Evolutionary conservation across 1,140 invertebrate species (phyloP).

Genomic region (Seison nebaliae): DNA sequence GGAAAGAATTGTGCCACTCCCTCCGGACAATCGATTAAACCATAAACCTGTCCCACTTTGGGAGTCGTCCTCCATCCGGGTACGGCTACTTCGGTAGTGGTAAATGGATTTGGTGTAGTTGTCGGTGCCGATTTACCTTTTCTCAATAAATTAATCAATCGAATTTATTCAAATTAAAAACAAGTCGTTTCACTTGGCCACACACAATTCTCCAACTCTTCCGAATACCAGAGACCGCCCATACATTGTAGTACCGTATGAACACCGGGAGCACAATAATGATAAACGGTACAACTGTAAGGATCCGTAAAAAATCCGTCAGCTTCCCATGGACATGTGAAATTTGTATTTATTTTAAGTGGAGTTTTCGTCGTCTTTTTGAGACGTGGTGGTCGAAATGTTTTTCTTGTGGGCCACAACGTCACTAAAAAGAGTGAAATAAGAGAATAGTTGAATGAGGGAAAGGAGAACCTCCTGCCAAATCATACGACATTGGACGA

Average conservation of each 20-base stretch:
- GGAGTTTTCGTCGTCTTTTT: slow-evolving; percentile 8
- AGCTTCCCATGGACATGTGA: slow-evolving; percentile 8
- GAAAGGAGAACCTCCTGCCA: background rate
- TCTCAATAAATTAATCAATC: background rate
- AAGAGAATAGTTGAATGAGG: background rate
- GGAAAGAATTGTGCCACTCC: background rate
- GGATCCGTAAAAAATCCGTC: slow-evolving; percentile 2
- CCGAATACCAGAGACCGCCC: slow-evolving; percentile 7
- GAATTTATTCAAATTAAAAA: background rate
- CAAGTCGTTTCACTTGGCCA: slow-evolving; percentile 3
- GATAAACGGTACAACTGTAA: slow-evolving; percentile 4
- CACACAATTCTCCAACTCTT: slow-evolving; percentile 1
- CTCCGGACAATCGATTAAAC: slow-evolving; percentile 5
- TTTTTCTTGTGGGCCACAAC: slow-evolving; percentile 2
- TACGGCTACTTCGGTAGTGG: background rate
- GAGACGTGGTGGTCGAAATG: background rate
- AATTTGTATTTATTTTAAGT: slow-evolving; percentile 5
- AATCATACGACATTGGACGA: background rate
- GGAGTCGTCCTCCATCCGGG: background rate
- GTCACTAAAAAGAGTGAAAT: slow-evolving; percentile 4
- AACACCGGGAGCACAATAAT: slow-evolving; percentile 2
- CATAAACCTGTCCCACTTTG: slow-evolving; percentile 5
- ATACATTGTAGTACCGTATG: slow-evolving; percentile 4
- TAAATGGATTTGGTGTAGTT: background rate
- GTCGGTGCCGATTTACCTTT: background rate